phyloP scores from a whole-genome alignment of 2,797 vertebrate species.

The Falco peregrinus region DNA sequence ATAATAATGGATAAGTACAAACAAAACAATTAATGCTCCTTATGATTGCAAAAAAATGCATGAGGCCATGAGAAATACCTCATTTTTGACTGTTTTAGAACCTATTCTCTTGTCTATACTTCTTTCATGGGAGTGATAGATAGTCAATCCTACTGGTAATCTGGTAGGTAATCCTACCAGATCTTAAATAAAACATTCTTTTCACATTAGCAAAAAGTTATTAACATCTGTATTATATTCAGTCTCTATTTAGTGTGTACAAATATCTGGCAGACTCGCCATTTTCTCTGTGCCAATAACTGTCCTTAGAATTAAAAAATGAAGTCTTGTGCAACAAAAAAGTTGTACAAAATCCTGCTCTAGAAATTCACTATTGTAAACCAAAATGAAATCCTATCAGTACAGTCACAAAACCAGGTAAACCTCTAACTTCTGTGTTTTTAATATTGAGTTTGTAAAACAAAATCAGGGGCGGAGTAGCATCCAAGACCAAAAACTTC shows the following conservation, averaged over 20 bases:
- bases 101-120: neutral
- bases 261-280: constrained; percentile 69
- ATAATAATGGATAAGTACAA: neutral
- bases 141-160: neutral
- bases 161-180: neutral
- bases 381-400: constrained; percentile 3
- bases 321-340: constrained; percentile 67
- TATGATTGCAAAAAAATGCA: neutral
- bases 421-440: neutral
- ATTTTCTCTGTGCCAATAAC: constrained; percentile 53
- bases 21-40: neutral
- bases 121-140: neutral
- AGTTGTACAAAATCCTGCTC: constrained; percentile 2
- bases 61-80: neutral
- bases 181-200: constrained; percentile 58
- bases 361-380: constrained; percentile 43
- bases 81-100: neutral
- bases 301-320: constrained; percentile 71
- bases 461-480: neutral
- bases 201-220: constrained; percentile 64
- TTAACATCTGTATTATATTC: constrained; percentile 76
- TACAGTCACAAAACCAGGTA: neutral
- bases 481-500: neutral
- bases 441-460: neutral
- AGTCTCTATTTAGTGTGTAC: constrained; percentile 60